Base-by-base conservation (phyloP, 2,113 vertebrate species). In the Acrocephalus kingi region DNA sequence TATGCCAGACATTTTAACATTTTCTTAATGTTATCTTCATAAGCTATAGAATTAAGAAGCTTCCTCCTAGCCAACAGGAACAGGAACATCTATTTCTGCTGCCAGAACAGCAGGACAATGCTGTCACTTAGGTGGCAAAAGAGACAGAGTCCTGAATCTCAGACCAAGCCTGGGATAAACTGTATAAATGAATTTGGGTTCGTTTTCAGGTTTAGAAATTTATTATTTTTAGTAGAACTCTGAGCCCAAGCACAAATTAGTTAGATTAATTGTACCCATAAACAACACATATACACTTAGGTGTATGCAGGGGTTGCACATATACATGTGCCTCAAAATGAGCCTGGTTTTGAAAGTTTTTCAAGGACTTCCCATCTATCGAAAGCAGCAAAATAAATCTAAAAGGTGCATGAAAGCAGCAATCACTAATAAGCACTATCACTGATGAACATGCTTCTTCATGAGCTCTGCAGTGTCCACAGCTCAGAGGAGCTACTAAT, bases 401-500 rank as follows among this genome's bases (percentile, higher is more conserved):
- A 27, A 62, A 78, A 75, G 23, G 10, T 43, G n/a, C 41, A 45
- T 21, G 31, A 68, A 92, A 77, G 30, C 75, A 88, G 59, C 61
- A 37, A 28, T 84, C 52, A 16, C 62, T 80, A 94, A 88, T 88
- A 74, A 87, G 54, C 23, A 30, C 62, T 61, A 19, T 90, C 8
- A 0, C 33, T 35, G 39, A 67, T 68, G 63, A 92, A 49, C 61
- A 31, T 27, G 76, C 87, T 94, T 45, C 90, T 94, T 95, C 83
- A 68, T 51, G 77, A 92, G 56, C 76, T 74, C 69, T 21, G 76
- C 88, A 92, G 86, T 95, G 73, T 93, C 95, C 85, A 78, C 62
- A 92, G 71, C 80, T 90, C 86, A 66, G 88, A 96, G 95, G 69
- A 97, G 89, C 87, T 95, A 46, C 82, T 94, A 95, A 96, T 93